These are phyloP conservation scores for Drosophila tani DNA, from an alignment of 1,140 invertebrate genomes.

Conservation along the genomic window DNA sequence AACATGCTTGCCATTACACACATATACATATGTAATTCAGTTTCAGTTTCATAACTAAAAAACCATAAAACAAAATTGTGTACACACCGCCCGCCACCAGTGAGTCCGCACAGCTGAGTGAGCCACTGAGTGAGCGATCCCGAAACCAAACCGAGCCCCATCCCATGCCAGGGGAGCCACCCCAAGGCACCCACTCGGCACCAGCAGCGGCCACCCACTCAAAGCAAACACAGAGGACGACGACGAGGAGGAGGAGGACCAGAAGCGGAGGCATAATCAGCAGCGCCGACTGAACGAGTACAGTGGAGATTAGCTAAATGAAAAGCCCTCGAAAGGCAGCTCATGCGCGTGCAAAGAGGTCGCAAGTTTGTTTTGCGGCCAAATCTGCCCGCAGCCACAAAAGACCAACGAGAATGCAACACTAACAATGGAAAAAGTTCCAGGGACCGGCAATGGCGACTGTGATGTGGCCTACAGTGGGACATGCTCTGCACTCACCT, in stretches of 20 bases:
- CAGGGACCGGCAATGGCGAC: constrained; percentile 1
- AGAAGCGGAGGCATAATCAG: constrained; percentile 66
- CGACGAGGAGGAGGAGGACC: background rate
- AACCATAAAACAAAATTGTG: constrained; percentile 81
- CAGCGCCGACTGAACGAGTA: constrained; percentile 47
- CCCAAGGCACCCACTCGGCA: background rate
- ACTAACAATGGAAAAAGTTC: constrained; percentile 28
- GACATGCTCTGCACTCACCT: background rate
- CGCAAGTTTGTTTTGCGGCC: constrained; percentile 44
- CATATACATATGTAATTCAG: constrained; percentile 71
- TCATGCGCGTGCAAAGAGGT: constrained; percentile 40
- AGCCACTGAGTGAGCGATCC: constrained; percentile 53
- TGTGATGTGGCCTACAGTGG: background rate
- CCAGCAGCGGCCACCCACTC: constrained; percentile 10
- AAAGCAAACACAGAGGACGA: constrained; percentile 30
- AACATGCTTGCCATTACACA: constrained; percentile 51
- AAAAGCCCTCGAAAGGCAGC: constrained; percentile 45
- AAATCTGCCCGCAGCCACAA: constrained; percentile 39
- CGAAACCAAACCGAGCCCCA: constrained; percentile 28
- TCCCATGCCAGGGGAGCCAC: background rate
- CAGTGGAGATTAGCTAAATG: constrained; percentile 62
- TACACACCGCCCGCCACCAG: constrained; percentile 46
- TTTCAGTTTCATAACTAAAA: constrained; percentile 82
- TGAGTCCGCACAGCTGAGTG: constrained; percentile 24
- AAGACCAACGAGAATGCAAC: constrained; percentile 42